Conservation (phyloP, 1,140 invertebrate genomes). For the Ceratina calcarata region DNA sequence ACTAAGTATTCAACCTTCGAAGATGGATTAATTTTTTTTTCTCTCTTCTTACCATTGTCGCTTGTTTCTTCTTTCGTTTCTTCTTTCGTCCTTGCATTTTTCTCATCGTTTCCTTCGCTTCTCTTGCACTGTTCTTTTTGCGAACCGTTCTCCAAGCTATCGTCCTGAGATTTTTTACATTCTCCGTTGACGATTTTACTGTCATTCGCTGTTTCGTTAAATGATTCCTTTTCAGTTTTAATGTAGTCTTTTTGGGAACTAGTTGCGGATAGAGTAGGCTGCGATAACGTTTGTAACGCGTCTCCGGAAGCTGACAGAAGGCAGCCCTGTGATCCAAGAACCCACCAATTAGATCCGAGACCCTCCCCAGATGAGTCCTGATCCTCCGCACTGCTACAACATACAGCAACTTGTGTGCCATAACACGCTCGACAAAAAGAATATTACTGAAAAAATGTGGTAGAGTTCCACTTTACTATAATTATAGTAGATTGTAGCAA, state of each 20-base stretch:
- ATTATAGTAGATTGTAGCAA: conserved; percentile 59
- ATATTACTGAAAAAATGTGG: conserved; percentile 37
- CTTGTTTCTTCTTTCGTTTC: conserved; percentile 5
- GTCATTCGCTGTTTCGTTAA: neutral
- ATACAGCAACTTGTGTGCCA: conserved; percentile 66
- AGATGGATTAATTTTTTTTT: neutral
- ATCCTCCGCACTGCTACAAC: conserved; percentile 74
- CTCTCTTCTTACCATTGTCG: conserved; percentile 7
- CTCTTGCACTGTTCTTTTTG: neutral
- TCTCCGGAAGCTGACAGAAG: conserved; percentile 60
- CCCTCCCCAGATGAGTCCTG: conserved; percentile 67
- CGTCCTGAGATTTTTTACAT: neutral
- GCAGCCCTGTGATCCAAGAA: conserved; percentile 74
- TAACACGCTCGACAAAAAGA: conserved; percentile 53
- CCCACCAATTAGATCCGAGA: conserved; percentile 73
- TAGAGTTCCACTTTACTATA: conserved; percentile 18
- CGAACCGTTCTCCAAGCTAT: neutral
- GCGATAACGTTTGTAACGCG: conserved; percentile 65
- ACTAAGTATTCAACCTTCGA: conserved; percentile 4
- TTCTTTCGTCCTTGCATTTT: neutral
- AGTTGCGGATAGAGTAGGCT: conserved; percentile 62
- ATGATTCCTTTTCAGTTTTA: neutral
- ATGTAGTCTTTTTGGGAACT: conserved; percentile 30
- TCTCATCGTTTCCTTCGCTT: neutral
- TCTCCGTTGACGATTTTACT: neutral